These are phyloP conservation scores for Drosophila pectinifera DNA, from an alignment of 1,140 invertebrate genomes.

Conservation along the genomic window DNA sequence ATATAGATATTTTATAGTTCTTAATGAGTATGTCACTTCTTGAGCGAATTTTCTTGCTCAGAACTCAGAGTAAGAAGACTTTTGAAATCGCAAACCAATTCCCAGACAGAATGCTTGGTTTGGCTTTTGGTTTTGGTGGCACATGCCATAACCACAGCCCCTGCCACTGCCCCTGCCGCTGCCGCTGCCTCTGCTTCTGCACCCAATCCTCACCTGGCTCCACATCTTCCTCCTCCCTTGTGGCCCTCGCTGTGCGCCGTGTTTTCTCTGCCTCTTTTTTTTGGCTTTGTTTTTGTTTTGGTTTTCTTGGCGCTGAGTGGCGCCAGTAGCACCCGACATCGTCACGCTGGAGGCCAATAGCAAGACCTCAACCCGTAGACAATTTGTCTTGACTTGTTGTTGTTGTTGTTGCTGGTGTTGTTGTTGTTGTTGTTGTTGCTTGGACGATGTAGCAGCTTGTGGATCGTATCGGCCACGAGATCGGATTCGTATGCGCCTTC, in stretches of 20 bases:
- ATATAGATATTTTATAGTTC: no score
- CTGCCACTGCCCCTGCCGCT: not conserved
- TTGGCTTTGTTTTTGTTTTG: slow-evolving; percentile 29
- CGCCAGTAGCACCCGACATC: slow-evolving; percentile 67
- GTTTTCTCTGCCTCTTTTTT: slow-evolving; percentile 14
- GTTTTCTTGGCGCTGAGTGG: slow-evolving; percentile 69
- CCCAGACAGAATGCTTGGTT: slow-evolving; percentile 35
- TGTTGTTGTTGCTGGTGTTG: slow-evolving; percentile 34
- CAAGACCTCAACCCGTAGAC: slow-evolving; percentile 81
- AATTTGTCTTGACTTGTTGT: slow-evolving; percentile 75
- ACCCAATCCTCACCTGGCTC: slow-evolving; percentile 50
- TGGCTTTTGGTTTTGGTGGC: slow-evolving; percentile 70
- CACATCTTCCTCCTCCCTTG: slow-evolving; percentile 12
- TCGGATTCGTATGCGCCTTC: slow-evolving; percentile 17
- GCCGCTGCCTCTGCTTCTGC: slow-evolving; percentile 25
- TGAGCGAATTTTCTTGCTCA: not conserved
- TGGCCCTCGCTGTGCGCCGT: slow-evolving; percentile 9
- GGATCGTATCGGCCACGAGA: slow-evolving; percentile 37
- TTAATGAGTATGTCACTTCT: no score
- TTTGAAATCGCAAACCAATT: slow-evolving; percentile 18
- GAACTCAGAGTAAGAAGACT: not conserved
- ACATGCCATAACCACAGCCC: slow-evolving; percentile 67
- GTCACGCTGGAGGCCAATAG: slow-evolving; percentile 81
- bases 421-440: slow-evolving; percentile 25
- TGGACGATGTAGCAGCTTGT: slow-evolving; percentile 14